phyloP scores from a whole-genome alignment of 2,888 invertebrate species.

The Lacanobia wlatinum region DNA sequence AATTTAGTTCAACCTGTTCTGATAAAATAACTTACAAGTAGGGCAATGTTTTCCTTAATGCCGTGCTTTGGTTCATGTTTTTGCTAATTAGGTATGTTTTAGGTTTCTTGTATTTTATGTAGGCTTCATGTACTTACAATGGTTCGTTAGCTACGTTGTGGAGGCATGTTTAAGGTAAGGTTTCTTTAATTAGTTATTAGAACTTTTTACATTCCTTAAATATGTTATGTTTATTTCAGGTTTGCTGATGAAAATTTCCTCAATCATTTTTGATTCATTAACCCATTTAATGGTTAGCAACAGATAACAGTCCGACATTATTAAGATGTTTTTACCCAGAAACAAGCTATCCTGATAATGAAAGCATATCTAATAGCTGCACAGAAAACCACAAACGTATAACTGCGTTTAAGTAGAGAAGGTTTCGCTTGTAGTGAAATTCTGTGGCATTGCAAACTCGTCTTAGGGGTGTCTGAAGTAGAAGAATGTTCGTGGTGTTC shows the following conservation, averaged over 20 bases:
- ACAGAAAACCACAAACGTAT: conserved; percentile 22
- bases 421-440: conserved; percentile 46
- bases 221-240: not conserved
- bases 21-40: conserved; percentile 33
- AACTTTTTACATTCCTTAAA: not conserved
- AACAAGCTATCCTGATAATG: not conserved
- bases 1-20: conserved; percentile 6
- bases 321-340: too few species aligned
- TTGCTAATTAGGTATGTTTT: conserved; percentile 39
- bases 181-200: not conserved
- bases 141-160: conserved; percentile 1
- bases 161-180: not conserved
- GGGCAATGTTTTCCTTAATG: conserved; percentile 24
- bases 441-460: conserved; percentile 32
- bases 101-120: not conserved
- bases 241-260: not conserved
- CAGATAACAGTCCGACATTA: too few species aligned
- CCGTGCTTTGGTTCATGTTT: conserved; percentile 12
- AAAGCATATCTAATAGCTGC: conserved; percentile 8
- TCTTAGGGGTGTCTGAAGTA: conserved; percentile 33
- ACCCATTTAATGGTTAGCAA: not conserved
- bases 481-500: not conserved
- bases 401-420: conserved; percentile 27
- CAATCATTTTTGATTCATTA: not conserved
- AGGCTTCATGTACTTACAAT: conserved; percentile 10